Evolutionary conservation across 2,888 invertebrate species (phyloP).

Genomic region (Ceratothoa steindachneri): DNA sequence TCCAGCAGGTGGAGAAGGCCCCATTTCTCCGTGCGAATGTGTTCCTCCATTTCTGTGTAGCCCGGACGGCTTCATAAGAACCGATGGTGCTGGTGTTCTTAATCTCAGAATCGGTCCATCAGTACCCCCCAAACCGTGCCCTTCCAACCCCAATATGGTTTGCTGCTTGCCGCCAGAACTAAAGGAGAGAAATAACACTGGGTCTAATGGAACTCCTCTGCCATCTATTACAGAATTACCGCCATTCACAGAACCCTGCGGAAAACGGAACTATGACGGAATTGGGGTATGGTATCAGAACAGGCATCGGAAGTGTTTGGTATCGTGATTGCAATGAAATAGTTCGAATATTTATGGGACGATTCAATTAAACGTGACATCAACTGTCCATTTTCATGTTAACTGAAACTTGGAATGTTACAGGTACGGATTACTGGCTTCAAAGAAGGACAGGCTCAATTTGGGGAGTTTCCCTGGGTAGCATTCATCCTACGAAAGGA

Average conservation of each 20-base stretch:
- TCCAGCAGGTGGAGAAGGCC: not conserved
- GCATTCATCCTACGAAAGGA: slow-evolving; percentile 19
- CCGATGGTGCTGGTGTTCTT: slow-evolving; percentile 28
- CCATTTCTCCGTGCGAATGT: no score
- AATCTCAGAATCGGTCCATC: slow-evolving; percentile 12
- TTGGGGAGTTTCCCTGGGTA: slow-evolving; percentile 47
- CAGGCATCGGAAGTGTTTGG: no score
- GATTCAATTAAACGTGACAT: no score
- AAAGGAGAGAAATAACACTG: not conserved
- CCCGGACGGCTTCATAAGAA: slow-evolving; percentile 29
- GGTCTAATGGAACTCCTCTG: not conserved
- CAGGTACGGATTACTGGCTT: slow-evolving; percentile 43
- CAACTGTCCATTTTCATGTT: no score
- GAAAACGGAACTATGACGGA: slow-evolving; percentile 1
- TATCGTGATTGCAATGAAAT: no score
- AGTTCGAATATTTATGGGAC: no score
- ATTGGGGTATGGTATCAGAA: slow-evolving; percentile 3
- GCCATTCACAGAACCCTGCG: not conserved
- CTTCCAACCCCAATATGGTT: not conserved
- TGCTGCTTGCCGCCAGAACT: slow-evolving; percentile 4
- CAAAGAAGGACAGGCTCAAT: slow-evolving; percentile 41
- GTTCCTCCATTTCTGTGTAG: slow-evolving; percentile 30
- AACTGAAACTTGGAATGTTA: no score
- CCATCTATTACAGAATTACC: not conserved
- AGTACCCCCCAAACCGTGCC: not conserved